phyloP scores from a whole-genome alignment of 2,113 vertebrate genomes.

The Poecile atricapillus region DNA sequence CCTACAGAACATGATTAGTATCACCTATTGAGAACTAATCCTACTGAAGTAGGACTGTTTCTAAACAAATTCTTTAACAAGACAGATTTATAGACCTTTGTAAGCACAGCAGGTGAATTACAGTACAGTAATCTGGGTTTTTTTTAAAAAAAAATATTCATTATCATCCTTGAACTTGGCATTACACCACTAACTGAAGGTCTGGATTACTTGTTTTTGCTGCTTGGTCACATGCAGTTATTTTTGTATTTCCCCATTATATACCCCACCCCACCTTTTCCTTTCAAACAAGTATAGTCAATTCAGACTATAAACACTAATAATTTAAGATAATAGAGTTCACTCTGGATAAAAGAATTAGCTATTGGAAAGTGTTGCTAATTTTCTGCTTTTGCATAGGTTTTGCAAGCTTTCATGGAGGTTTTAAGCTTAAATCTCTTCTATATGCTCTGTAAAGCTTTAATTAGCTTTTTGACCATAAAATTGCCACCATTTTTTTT shows the following conservation, averaged over 20 bases:
- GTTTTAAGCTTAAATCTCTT: neutral
- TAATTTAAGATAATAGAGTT: neutral
- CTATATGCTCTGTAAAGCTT: constrained; percentile 9
- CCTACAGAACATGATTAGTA: neutral
- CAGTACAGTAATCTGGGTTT: neutral
- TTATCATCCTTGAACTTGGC: neutral
- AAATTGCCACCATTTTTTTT: neutral
- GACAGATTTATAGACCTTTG: neutral
- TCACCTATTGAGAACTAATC: neutral
- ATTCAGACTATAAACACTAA: neutral
- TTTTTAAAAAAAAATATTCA: neutral
- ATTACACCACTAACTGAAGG: neutral
- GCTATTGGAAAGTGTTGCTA: neutral
- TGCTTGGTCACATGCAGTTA: neutral
- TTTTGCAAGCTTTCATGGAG: neutral
- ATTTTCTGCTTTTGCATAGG: constrained; percentile 7
- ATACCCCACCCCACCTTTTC: neutral
- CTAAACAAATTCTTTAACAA: neutral
- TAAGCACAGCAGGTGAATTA: neutral
- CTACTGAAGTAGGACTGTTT: neutral
- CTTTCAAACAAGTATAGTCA: neutral
- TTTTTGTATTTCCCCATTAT: neutral
- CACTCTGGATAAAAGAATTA: constrained; percentile 18
- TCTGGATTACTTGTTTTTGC: neutral
- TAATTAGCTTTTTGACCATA: constrained; percentile 24